A percentile compares a stretch with the other conserved stretches of the same genome.
phyloP scores from a whole-genome alignment of 2,888 invertebrate genomes.

The Ophioninae sp. region DNA sequence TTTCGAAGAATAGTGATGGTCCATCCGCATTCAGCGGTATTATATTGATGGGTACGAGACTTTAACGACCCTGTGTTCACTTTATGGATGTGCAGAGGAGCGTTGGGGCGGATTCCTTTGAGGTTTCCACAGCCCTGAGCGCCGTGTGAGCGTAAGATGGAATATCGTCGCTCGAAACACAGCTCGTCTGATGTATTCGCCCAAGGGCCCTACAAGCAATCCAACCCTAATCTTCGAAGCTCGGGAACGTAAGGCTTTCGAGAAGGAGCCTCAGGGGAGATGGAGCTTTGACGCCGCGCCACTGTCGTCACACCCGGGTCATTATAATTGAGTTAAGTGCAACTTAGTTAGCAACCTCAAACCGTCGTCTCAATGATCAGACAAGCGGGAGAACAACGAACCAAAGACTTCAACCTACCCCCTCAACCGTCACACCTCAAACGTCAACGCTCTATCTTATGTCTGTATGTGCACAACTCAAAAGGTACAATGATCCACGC shows the following conservation, averaged over 20 bases:
- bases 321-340: conserved; percentile 74
- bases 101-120: conserved; percentile 36
- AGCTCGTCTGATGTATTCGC: conserved; percentile 33
- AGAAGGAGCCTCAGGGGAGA: conserved; percentile 55
- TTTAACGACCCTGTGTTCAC: background rate
- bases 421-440: conserved; percentile 20
- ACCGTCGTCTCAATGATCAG: conserved; percentile 63
- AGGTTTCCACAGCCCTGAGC: conserved; percentile 25
- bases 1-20: background rate
- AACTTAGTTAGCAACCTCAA: conserved; percentile 73
- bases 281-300: conserved; percentile 67
- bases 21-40: background rate
- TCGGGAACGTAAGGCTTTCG: conserved; percentile 57
- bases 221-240: conserved; percentile 11
- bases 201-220: conserved; percentile 24
- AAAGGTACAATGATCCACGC: conserved; percentile 7
- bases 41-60: background rate
- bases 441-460: conserved; percentile 9
- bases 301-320: conserved; percentile 59
- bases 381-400: conserved; percentile 50
- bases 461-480: background rate
- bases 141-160: conserved; percentile 8
- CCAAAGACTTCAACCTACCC: conserved; percentile 3
- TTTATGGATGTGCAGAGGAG: background rate
- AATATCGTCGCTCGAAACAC: conserved; percentile 17